Conservation (phyloP, 92 coral and sea anemone genomes). For the Galaxea fascicularis region DNA sequence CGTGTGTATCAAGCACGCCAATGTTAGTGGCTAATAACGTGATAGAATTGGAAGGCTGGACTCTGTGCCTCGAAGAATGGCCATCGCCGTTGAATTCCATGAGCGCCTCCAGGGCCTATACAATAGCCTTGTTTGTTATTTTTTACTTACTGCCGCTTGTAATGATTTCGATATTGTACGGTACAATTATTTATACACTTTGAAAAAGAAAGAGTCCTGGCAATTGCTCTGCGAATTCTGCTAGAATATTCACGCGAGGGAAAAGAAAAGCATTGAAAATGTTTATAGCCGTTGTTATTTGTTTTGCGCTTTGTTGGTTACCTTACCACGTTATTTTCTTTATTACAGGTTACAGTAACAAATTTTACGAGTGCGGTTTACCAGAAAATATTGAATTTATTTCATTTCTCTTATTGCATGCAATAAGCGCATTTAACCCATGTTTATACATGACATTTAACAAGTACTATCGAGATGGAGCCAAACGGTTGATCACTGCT, state of each 20-base stretch:
- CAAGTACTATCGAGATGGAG: slow-evolving; percentile 53
- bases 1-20: slow-evolving; percentile 71
- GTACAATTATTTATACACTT: slow-evolving; percentile 51
- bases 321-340: slow-evolving; percentile 68
- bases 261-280: slow-evolving; percentile 66
- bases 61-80: slow-evolving; percentile 77
- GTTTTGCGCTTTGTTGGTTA: slow-evolving; percentile 75
- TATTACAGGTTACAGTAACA: slow-evolving; percentile 34
- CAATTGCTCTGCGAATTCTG: slow-evolving; percentile 31
- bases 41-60: slow-evolving; percentile 2
- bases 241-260: slow-evolving; percentile 23
- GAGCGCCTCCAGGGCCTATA: slow-evolving; percentile 65
- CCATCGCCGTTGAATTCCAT: slow-evolving; percentile 65
- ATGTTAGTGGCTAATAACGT: slow-evolving; percentile 71
- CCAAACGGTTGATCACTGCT: not conserved
- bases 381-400: slow-evolving; percentile 46
- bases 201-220: slow-evolving; percentile 66
- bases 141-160: slow-evolving; percentile 65
- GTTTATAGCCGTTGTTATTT: slow-evolving; percentile 64
- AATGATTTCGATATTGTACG: slow-evolving; percentile 49
- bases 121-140: slow-evolving; percentile 63
- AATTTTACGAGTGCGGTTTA: slow-evolving; percentile 36
- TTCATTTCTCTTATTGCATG: slow-evolving; percentile 36
- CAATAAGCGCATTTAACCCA: slow-evolving; percentile 68
- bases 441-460: slow-evolving; percentile 58